These are phyloP conservation scores for Drosophila guanche DNA, from an alignment of 1,140 invertebrate genomes.

Conservation along the genomic window DNA sequence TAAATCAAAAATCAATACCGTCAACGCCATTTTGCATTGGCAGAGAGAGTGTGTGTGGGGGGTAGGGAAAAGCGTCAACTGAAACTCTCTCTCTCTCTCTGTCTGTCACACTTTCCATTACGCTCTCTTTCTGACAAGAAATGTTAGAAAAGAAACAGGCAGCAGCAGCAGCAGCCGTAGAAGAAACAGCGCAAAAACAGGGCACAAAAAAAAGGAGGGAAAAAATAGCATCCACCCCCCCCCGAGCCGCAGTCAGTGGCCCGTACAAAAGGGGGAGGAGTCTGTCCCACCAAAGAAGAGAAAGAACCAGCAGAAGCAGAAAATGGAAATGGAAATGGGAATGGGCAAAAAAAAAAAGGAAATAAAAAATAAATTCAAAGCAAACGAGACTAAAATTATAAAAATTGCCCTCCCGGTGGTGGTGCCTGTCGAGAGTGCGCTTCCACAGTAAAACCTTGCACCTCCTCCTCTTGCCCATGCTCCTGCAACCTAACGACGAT, in stretches of 20 bases:
- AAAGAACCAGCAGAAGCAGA: constrained; percentile 25
- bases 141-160: constrained; percentile 63
- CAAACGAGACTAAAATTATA: constrained; percentile 83
- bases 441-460: constrained; percentile 1
- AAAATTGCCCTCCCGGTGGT: constrained; percentile 81
- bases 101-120: constrained; percentile 19
- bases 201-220: neutral
- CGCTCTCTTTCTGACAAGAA: constrained; percentile 53
- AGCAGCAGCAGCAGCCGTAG: constrained; percentile 3
- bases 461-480: constrained; percentile 1
- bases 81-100: constrained; percentile 42
- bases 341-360: constrained; percentile 31
- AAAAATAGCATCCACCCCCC: constrained; percentile 54
- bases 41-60: constrained; percentile 2
- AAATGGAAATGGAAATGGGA: neutral
- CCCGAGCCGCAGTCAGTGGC: constrained; percentile 14
- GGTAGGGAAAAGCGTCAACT: constrained; percentile 57
- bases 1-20: constrained; percentile 78
- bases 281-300: constrained; percentile 53
- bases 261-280: constrained; percentile 60
- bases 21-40: constrained; percentile 68
- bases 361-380: constrained; percentile 81
- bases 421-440: constrained; percentile 62
- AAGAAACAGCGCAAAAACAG: constrained; percentile 5
- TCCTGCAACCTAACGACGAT: neutral